A percentile compares a stretch with the other conserved stretches of the same genome.
phyloP scores from a whole-genome alignment of 2,113 vertebrate genomes.

The Myiozetetes cayanensis region DNA sequence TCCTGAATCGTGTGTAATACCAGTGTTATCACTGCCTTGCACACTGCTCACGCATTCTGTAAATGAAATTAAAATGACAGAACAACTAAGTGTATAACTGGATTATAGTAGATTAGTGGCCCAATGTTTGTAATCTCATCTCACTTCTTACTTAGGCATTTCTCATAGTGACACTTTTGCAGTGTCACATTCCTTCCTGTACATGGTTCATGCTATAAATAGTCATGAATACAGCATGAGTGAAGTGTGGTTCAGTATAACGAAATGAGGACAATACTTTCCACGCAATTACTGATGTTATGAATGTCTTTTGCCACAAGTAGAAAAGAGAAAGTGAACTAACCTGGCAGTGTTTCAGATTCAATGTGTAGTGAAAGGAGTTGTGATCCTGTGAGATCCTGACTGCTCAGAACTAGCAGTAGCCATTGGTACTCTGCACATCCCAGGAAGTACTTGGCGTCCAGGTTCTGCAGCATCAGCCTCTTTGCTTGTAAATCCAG shows the following conservation, averaged over 20 bases:
- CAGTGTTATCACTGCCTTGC: background rate
- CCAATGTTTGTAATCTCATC: background rate
- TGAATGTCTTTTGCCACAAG: background rate
- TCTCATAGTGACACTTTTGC: background rate
- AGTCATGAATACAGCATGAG: background rate
- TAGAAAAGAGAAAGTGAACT: background rate
- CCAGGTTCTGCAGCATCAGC: background rate
- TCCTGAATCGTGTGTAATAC: background rate
- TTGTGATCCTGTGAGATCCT: background rate
- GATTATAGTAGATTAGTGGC: background rate
- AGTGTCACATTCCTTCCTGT: background rate
- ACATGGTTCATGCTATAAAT: background rate
- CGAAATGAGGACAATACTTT: background rate
- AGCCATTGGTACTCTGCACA: background rate
- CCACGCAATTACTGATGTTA: background rate
- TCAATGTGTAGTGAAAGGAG: background rate
- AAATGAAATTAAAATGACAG: background rate
- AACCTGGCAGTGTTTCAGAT: background rate
- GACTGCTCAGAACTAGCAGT: background rate
- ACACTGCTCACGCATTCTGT: background rate
- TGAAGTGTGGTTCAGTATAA: background rate
- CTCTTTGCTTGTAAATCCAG: background rate
- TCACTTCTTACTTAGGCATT: background rate
- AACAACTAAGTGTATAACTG: background rate
- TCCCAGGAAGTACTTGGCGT: background rate